Base-by-base conservation (phyloP, 2,888 invertebrate genomes). In the Dolomedes plantarius region DNA sequence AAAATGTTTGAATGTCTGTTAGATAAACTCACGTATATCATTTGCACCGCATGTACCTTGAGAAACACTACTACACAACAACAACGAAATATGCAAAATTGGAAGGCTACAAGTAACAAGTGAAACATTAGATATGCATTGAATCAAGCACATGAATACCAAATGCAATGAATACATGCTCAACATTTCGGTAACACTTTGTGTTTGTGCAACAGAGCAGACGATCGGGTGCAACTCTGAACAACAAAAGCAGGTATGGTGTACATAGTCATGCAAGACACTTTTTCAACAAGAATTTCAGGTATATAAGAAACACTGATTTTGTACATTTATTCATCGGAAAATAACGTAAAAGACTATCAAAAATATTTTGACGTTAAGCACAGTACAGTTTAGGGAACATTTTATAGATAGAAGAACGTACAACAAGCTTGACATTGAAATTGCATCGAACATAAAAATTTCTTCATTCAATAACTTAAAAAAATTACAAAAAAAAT, bases 41-140 rank as follows among this genome's bases (percentile, higher is more conserved):
- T 56, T 23, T 56, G 56, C 56, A 56, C 23, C 23, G 56, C 56
- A 56, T 16, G 56, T 23, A 23, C 56, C 56, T 56, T 56, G 56
- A 56, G 56, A 56, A 56, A 56, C 56, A 56, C 56, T 56, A 56
- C 56, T 23, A 56, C 23, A 23, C 36, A 19, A 56, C 56, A 56
- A 56, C 56, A 56, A 56, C 16, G 11, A 56, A 23, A 56, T 56
- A 23, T 56, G 23, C 56, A 56, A 56, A 46, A 56, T 56, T 56
- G 23, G n/a, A 23, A 56, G 23, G 56, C 41, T 16, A 46, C 41
- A 56, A 6, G 16, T 56, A 23, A 56, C 56, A 2, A 56, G 23
- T 56, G 23, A 56, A 16, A 46, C 2, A 56, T 56, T 6, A 23
- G 23, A 23, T 56, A 56, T 56, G 23, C 23, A 56, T 56, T 1